Evolutionary conservation across 2,797 vertebrate species (phyloP).

Genomic region (Perodicticus potto): DNA sequence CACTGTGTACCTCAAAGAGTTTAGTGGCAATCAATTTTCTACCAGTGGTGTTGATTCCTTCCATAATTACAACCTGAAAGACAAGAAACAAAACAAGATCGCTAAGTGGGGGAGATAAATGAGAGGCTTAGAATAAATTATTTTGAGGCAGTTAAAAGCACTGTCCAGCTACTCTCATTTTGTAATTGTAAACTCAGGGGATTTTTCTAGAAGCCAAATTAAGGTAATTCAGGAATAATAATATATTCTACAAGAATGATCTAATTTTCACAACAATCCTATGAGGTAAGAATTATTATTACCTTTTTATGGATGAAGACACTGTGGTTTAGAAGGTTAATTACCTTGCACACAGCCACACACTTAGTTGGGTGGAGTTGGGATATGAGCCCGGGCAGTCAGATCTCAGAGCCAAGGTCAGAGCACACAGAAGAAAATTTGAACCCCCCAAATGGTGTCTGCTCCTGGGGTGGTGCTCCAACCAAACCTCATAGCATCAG

Average conservation of each 20-base stretch:
- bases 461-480: background rate
- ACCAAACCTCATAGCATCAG: background rate
- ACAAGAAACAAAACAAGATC: background rate
- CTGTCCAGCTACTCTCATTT: background rate
- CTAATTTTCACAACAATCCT: conserved; percentile 6
- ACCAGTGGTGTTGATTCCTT: conserved; percentile 94
- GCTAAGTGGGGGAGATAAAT: background rate
- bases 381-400: background rate
- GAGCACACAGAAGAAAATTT: rapidly evolving
- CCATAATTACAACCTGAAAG: conserved; percentile 93
- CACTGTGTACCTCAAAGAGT: conserved; percentile 91
- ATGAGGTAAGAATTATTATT: conserved; percentile 50
- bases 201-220: conserved; percentile 59
- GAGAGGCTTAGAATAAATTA: background rate
- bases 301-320: background rate
- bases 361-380: background rate
- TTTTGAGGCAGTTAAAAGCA: conserved; percentile 18
- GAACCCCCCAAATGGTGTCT: rapidly evolving
- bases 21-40: conserved; percentile 91
- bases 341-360: background rate
- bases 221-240: background rate
- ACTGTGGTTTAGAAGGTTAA: background rate
- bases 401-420: background rate
- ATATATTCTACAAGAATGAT: background rate
- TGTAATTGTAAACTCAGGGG: conserved; percentile 19